phyloP scores from a whole-genome alignment of 2,113 vertebrate genomes.

The Menura novaehollandiae region DNA sequence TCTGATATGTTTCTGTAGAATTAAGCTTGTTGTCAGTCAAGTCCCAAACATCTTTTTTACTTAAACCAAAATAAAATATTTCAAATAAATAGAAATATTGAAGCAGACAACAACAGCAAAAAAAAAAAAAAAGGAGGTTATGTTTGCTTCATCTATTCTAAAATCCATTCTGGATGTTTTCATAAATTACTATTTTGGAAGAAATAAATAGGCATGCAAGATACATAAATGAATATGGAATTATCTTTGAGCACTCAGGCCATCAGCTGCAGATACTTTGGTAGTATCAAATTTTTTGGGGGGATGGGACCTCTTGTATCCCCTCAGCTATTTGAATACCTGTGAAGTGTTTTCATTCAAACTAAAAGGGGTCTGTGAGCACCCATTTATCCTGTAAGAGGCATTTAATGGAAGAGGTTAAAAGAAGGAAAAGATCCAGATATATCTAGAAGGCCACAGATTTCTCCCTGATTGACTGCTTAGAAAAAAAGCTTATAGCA shows the following conservation, averaged over 20 bases:
- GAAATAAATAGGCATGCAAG: neutral
- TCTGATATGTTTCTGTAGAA: neutral
- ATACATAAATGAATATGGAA: neutral
- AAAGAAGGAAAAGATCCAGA: neutral
- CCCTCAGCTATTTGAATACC: neutral
- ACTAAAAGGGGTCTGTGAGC: neutral
- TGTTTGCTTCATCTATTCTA: neutral
- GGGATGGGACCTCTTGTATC: neutral
- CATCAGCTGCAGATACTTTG: neutral
- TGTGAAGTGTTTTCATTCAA: neutral
- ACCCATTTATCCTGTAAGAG: neutral
- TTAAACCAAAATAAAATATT: neutral
- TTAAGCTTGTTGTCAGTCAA: neutral
- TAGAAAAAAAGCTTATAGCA: neutral
- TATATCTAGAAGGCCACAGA: neutral
- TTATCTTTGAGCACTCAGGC: neutral
- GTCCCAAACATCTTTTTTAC: neutral
- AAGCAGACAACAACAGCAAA: neutral
- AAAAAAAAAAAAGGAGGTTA: fast-evolving
- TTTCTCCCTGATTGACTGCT: neutral
- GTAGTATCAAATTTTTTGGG: neutral
- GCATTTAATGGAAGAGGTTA: neutral
- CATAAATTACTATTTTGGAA: neutral
- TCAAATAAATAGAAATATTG: neutral
- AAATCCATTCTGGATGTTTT: neutral